phyloP scores from a whole-genome alignment of 2,888 invertebrate species.

The Eumerus sabulonum region DNA sequence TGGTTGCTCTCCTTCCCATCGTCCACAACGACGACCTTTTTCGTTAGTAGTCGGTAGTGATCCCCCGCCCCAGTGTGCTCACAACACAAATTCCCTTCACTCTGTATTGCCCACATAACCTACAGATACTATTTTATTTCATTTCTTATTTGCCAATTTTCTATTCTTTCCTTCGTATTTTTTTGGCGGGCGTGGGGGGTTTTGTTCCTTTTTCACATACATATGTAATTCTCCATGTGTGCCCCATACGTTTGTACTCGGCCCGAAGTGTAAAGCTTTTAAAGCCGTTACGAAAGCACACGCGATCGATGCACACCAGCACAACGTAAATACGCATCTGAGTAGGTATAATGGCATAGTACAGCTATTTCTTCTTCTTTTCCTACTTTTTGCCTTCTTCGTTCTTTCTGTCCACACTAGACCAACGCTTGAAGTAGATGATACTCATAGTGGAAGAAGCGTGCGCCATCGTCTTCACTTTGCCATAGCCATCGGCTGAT shows the following conservation, averaged over 20 bases:
- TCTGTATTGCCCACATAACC: slow-evolving; percentile 62
- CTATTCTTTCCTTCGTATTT: slow-evolving; percentile 38
- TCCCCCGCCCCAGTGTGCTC: background rate
- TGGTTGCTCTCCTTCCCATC: slow-evolving; percentile 33
- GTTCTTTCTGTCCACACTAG: slow-evolving; percentile 31
- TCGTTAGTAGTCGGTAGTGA: background rate
- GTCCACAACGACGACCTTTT: slow-evolving; percentile 29
- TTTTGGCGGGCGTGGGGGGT: slow-evolving; percentile 3
- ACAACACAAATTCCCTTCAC: slow-evolving; percentile 20
- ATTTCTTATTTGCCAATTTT: slow-evolving; percentile 53
- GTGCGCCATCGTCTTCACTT: slow-evolving; percentile 41
- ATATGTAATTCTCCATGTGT: background rate
- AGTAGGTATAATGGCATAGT: slow-evolving; percentile 54
- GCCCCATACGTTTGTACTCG: slow-evolving; percentile 24
- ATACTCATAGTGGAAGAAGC: too few relatives aligned
- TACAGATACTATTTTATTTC: slow-evolving; percentile 59
- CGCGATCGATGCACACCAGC: slow-evolving; percentile 18
- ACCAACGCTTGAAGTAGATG: slow-evolving; percentile 19
- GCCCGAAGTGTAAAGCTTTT: slow-evolving; percentile 50
- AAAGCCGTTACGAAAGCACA: slow-evolving; percentile 65
- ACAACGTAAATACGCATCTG: slow-evolving; percentile 34
- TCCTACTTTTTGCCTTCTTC: background rate
- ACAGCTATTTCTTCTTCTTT: slow-evolving; percentile 33
- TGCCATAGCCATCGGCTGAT: slow-evolving; percentile 7
- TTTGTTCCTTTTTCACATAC: too few relatives aligned